Conservation (phyloP, 1,140 invertebrate species). For the Lepidurus couesii region DNA sequence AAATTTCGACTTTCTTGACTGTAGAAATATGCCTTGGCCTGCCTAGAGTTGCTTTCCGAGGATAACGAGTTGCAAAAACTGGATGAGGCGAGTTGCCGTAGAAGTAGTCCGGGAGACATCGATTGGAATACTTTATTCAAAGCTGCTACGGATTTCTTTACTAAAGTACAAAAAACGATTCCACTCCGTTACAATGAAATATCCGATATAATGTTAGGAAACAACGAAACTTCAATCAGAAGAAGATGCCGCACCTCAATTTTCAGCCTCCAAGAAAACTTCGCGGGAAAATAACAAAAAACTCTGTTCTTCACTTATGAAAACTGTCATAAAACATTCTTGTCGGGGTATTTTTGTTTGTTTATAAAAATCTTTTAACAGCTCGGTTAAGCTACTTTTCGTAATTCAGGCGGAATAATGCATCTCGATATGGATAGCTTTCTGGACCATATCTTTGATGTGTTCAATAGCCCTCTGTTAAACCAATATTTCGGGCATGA, state of each 20-base stretch:
- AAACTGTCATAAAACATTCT: constrained; percentile 1
- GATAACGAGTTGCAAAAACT: neutral
- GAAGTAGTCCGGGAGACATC: neutral
- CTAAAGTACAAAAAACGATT: neutral
- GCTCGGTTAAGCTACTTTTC: neutral
- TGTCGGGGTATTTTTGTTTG: neutral
- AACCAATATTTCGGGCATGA: neutral
- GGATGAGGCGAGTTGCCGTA: neutral
- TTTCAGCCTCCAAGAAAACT: neutral
- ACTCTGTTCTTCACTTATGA: neutral
- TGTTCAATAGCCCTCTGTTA: neutral
- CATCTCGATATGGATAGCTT: neutral
- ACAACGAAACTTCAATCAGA: neutral
- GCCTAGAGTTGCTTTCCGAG: neutral
- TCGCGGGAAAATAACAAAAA: neutral
- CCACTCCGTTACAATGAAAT: neutral
- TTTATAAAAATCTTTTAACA: neutral
- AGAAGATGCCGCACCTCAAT: neutral
- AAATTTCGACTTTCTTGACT: neutral
- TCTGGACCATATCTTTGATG: neutral
- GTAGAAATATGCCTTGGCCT: neutral
- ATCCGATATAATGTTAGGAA: neutral
- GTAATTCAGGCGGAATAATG: neutral
- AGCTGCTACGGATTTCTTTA: neutral
- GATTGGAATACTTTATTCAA: neutral